Conservation (phyloP, 2,797 vertebrate genomes). For the Carcharodon carcharias region DNA sequence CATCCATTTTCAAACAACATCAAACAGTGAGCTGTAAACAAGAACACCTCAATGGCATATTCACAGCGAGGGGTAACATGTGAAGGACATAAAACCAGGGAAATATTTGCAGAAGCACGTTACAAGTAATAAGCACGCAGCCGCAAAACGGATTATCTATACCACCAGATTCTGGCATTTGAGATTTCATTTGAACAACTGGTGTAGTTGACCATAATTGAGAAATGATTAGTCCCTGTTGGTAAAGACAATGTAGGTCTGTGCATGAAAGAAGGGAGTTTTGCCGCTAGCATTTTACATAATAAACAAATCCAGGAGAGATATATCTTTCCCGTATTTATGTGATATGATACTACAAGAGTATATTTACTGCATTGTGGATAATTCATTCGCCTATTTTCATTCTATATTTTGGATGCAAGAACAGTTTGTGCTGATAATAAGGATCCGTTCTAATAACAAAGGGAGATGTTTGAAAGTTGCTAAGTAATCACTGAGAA, state of each 20-base stretch:
- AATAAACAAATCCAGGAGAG: neutral
- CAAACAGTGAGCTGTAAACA: conserved; percentile 20
- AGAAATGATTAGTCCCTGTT: neutral
- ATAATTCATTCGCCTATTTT: neutral
- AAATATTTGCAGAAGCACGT: neutral
- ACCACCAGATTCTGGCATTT: neutral
- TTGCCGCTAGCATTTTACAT: neutral
- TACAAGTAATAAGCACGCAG: neutral
- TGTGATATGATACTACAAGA: neutral
- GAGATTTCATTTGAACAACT: neutral
- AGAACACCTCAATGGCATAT: neutral
- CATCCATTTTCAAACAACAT: conserved; percentile 17
- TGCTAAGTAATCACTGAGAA: neutral
- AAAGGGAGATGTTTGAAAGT: neutral
- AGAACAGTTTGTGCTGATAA: neutral
- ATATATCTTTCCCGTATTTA: neutral
- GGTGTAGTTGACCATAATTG: neutral
- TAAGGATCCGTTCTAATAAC: neutral
- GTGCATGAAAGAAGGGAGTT: neutral
- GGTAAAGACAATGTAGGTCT: neutral
- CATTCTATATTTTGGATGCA: neutral
- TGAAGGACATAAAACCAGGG: neutral
- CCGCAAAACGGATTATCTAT: neutral
- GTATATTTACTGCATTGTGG: neutral
- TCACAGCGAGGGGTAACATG: neutral